Evolutionary conservation across 2,113 vertebrate species (phyloP).

Genomic region (Nymphicus hollandicus): DNA sequence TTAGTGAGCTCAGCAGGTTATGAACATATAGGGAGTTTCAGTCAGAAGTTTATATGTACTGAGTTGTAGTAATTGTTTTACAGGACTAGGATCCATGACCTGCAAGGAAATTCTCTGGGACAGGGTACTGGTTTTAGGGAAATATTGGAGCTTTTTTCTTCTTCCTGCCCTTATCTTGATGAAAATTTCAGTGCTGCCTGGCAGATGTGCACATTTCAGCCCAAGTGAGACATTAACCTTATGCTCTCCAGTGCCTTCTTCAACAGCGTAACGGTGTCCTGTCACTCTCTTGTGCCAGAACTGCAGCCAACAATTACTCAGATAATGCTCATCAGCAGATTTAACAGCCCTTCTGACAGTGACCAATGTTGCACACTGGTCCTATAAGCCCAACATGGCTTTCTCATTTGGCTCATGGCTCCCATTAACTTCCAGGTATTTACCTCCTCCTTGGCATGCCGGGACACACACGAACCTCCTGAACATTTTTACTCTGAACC

Average conservation of each 20-base stretch:
- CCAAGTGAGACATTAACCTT: not conserved
- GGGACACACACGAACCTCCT: not conserved
- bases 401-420: not conserved
- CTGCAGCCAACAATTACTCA: not conserved
- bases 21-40: not conserved
- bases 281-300: not conserved
- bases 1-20: not conserved
- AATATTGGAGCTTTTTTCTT: not conserved
- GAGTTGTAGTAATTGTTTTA: not conserved
- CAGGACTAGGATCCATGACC: not conserved
- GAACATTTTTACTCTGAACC: not conserved
- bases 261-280: fast-evolving
- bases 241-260: not conserved
- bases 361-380: not conserved
- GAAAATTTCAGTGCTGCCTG: not conserved
- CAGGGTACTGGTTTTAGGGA: not conserved
- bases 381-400: not conserved
- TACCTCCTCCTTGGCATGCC: not conserved
- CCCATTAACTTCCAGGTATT: not conserved
- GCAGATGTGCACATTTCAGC: not conserved
- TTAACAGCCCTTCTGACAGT: not conserved
- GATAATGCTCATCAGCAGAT: not conserved
- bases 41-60: fast-evolving
- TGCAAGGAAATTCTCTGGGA: not conserved
- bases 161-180: not conserved